phyloP scores from a whole-genome alignment of 1,140 invertebrate species.

The Venturia canescens region DNA sequence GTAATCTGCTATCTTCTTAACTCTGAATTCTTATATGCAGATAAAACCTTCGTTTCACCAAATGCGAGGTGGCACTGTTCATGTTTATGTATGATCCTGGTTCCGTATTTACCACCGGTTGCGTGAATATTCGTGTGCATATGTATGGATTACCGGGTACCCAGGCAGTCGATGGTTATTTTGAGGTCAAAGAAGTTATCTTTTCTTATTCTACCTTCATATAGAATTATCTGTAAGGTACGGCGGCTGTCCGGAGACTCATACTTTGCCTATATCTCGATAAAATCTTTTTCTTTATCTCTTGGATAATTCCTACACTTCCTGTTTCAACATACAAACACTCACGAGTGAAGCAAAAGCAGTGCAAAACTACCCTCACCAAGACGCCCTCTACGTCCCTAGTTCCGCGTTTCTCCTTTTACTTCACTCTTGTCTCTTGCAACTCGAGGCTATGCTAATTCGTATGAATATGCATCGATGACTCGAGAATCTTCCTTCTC shows the following conservation, averaged over 20 bases:
- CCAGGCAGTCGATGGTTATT: background rate
- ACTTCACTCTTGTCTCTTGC: slow-evolving; percentile 46
- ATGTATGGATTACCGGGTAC: background rate
- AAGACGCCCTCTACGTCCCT: slow-evolving; percentile 20
- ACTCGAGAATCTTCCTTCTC: slow-evolving; percentile 55
- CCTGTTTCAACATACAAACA: slow-evolving; percentile 20
- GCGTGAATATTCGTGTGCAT: background rate
- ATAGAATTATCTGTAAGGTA: slow-evolving; percentile 42
- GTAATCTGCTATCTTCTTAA: background rate
- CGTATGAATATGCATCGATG: slow-evolving; percentile 71
- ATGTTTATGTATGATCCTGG: background rate
- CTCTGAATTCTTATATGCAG: background rate
- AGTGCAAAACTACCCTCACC: slow-evolving; percentile 19
- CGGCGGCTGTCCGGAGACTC: slow-evolving; percentile 31
- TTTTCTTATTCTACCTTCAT: slow-evolving; percentile 9
- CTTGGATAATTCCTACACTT: slow-evolving; percentile 20
- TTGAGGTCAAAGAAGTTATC: background rate
- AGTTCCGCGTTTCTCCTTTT: background rate
- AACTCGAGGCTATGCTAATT: slow-evolving; percentile 59
- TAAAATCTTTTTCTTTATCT: background rate
- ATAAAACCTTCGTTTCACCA: background rate
- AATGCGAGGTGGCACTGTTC: background rate
- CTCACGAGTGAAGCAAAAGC: slow-evolving; percentile 24
- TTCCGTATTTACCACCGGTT: background rate
- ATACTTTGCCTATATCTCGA: slow-evolving; percentile 21